A percentile compares a stretch with the other conserved stretches of the same genome.
These are phyloP conservation scores for Pseudachorutes palmiensis DNA, from an alignment of 1,140 invertebrate genomes.

Conservation along the genomic window DNA sequence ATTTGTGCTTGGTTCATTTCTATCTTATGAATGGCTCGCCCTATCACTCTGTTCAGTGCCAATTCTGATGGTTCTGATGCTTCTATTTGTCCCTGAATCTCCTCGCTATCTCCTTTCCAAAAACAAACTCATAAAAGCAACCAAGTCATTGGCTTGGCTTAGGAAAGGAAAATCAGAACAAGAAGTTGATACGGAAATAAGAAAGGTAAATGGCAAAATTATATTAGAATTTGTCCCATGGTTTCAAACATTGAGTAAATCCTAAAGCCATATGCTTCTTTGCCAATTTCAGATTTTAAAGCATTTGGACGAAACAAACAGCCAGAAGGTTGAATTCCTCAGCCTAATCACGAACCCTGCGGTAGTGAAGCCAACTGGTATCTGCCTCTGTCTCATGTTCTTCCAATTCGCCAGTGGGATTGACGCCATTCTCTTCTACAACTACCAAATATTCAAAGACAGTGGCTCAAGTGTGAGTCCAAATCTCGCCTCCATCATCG, in stretches of 20 bases:
- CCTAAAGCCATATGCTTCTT: background rate
- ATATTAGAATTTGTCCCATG: background rate
- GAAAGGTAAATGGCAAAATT: background rate
- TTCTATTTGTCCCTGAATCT: slow-evolving; percentile 23
- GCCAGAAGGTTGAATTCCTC: background rate
- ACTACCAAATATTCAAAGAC: background rate
- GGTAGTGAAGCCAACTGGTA: background rate
- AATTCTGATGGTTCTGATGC: slow-evolving; percentile 11
- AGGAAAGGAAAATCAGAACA: background rate
- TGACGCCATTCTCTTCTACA: background rate
- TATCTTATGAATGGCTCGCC: slow-evolving; percentile 13
- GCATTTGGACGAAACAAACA: background rate
- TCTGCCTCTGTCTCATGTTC: background rate
- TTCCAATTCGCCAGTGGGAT: background rate
- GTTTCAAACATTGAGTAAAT: background rate
- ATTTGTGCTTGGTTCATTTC: slow-evolving; percentile 12
- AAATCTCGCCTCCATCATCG: background rate
- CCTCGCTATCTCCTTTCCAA: slow-evolving; percentile 20
- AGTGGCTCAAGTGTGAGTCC: background rate
- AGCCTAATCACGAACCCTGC: background rate
- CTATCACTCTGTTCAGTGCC: slow-evolving; percentile 16
- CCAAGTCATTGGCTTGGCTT: slow-evolving; percentile 4
- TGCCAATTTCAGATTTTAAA: background rate
- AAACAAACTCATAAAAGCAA: slow-evolving; percentile 14
- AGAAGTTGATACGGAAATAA: background rate